phyloP scores from a whole-genome alignment of 2,113 vertebrate species.

The Ictidomys tridecemlineatus region DNA sequence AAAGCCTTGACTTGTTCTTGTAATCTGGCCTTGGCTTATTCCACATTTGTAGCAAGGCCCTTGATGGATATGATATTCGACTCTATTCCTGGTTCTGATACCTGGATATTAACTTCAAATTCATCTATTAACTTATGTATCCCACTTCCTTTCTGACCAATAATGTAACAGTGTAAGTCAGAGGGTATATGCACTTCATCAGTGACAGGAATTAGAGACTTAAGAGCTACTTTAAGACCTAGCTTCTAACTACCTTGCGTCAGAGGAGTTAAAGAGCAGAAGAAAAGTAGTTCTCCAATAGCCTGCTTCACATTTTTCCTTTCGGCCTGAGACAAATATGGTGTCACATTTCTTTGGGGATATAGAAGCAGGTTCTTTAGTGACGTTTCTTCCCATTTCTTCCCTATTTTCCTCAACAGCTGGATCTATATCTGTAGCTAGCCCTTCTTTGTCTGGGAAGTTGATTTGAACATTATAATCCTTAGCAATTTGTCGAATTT shows the following conservation, averaged over 20 bases:
- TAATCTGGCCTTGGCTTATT: slow-evolving; percentile 86
- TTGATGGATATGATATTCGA: slow-evolving; percentile 90
- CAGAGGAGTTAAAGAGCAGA: neutral
- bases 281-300: neutral
- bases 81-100: slow-evolving; percentile 89
- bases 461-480: slow-evolving; percentile 78
- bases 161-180: slow-evolving; percentile 96
- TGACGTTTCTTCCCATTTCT: slow-evolving; percentile 88
- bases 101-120: slow-evolving; percentile 94
- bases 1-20: slow-evolving; percentile 89
- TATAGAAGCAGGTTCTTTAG: slow-evolving; percentile 86
- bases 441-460: slow-evolving; percentile 44
- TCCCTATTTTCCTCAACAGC: slow-evolving; percentile 92
- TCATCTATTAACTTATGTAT: slow-evolving; percentile 98
- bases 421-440: slow-evolving; percentile 84
- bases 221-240: slow-evolving; percentile 85
- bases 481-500: slow-evolving; percentile 90
- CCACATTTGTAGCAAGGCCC: slow-evolving; percentile 87
- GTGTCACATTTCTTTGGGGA: slow-evolving; percentile 93
- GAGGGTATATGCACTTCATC: slow-evolving; percentile 95
- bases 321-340: slow-evolving; percentile 94
- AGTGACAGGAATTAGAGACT: slow-evolving; percentile 95
- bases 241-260: neutral
- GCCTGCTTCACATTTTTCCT: slow-evolving; percentile 95
- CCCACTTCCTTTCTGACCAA: slow-evolving; percentile 95